Evolutionary conservation across 2,888 invertebrate species (phyloP), one percentile per base, ranked within the genome.

Genomic region (Siphlonurus alternatus): DNA sequence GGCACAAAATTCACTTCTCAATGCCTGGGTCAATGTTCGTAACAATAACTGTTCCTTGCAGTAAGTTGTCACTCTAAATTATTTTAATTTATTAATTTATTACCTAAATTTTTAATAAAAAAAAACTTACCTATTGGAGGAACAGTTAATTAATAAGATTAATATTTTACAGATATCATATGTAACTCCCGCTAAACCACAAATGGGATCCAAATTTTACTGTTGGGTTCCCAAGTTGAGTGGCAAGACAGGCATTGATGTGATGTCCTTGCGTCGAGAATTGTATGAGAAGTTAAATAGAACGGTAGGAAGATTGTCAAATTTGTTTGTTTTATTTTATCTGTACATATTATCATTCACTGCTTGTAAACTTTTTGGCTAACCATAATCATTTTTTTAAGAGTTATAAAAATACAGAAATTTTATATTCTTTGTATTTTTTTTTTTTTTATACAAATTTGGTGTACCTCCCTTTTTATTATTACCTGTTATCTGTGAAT

Each of bases 91-190:
- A n/a, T n/a, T n/a, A n/a, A n/a, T n/a, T n/a, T n/a, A n/a, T n/a
- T n/a, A n/a, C n/a, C n/a, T n/a, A n/a, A n/a, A n/a, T n/a, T n/a
- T n/a, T n/a, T n/a, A n/a, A n/a, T n/a, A n/a, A n/a, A n/a, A n/a
- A n/a, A n/a, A n/a, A n/a, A n/a, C n/a, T n/a, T n/a, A n/a, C n/a
- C n/a, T n/a, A n/a, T n/a, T n/a, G n/a, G n/a, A 38, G 38, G 38
- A 38, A 38, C 38, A 38, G 38, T 38, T 38, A 38, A 38, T 38
- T 38, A 38, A 38, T 38, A 38, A 38, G 15, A 38, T 38, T 5
- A 38, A 38, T 38, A 15, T 38, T 66, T 76, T 77, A 69, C 77
- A 79, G 79, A 78, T 79, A 72, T 76, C 74, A 75, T 79, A 79
- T 78, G 79, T 79, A 76, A 79, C 79, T 79, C 79, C 79, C 72